Percentiles rank a stretch among this genome's conserved stretches.
These are phyloP conservation scores for Erpobdella octoculata DNA, from an alignment of 2,888 invertebrate genomes.

Conservation along the genomic window DNA sequence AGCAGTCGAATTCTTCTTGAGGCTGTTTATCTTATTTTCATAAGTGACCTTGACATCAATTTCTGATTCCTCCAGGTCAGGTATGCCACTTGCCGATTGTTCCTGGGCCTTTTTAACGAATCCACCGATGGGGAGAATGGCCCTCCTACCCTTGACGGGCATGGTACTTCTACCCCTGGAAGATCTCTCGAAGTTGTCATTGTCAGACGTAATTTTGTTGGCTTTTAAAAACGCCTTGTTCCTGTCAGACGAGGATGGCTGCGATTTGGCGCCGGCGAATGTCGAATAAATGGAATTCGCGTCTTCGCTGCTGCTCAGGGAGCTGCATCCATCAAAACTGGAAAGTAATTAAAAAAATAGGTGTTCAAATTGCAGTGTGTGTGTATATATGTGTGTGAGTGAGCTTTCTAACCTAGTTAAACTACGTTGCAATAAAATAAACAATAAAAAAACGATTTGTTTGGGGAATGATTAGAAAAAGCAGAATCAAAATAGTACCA, in stretches of 20 bases:
- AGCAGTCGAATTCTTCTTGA: not conserved
- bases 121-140: constrained; percentile 18
- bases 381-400: too few relatives aligned
- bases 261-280: not conserved
- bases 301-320: constrained; percentile 20
- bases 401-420: too few relatives aligned
- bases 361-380: too few relatives aligned
- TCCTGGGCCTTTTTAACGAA: constrained; percentile 24
- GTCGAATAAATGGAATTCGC: not conserved
- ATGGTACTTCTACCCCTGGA: not conserved
- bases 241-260: too few relatives aligned
- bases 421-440: too few relatives aligned
- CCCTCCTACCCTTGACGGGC: constrained; percentile 13
- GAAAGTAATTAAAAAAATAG: not conserved
- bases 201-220: not conserved
- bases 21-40: constrained; percentile 15
- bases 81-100: not conserved
- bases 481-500: too few relatives aligned
- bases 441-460: too few relatives aligned
- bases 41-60: constrained; percentile 16
- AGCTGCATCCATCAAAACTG: constrained; percentile 22
- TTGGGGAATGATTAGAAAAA: too few relatives aligned
- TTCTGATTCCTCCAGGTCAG: constrained; percentile 12
- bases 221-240: not conserved
- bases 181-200: not conserved